Conservation (phyloP, 2,113 vertebrate genomes). For the Uria aalge region DNA sequence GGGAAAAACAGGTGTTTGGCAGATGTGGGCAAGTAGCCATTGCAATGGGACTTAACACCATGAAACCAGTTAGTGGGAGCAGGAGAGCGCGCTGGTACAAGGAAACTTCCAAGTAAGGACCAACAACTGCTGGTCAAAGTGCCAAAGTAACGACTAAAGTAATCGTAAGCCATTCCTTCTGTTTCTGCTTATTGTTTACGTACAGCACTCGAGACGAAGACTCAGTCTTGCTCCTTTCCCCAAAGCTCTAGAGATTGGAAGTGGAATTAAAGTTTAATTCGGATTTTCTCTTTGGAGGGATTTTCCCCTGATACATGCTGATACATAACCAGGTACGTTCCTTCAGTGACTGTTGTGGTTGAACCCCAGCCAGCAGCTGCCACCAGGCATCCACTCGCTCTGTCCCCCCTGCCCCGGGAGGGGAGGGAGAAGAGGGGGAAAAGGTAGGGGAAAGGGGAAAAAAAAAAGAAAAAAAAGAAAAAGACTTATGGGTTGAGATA, state of each 20-base stretch:
- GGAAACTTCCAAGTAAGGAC: not conserved
- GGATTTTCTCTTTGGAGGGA: not conserved
- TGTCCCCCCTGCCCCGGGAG: not conserved
- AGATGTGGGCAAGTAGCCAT: not conserved
- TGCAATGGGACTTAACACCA: not conserved
- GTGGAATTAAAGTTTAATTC: not conserved
- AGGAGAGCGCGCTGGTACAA: rapidly evolving
- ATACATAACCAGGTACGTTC: rapidly evolving
- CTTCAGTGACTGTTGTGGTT: not conserved
- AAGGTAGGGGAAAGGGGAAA: not conserved
- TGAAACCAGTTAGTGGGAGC: not conserved
- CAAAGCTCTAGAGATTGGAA: not conserved
- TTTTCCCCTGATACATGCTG: not conserved
- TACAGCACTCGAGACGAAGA: no score
- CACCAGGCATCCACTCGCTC: not conserved
- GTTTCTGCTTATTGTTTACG: no score
- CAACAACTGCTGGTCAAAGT: not conserved
- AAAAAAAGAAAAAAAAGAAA: no score
- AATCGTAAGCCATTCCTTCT: not conserved
- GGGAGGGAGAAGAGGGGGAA: not conserved
- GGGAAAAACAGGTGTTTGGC: not conserved
- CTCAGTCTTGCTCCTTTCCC: not conserved
- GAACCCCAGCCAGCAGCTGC: not conserved
- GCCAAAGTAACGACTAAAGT: not conserved
- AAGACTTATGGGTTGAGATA: no score